phyloP scores from a whole-genome alignment of 2,113 vertebrate genomes.

The Morone saxatilis region DNA sequence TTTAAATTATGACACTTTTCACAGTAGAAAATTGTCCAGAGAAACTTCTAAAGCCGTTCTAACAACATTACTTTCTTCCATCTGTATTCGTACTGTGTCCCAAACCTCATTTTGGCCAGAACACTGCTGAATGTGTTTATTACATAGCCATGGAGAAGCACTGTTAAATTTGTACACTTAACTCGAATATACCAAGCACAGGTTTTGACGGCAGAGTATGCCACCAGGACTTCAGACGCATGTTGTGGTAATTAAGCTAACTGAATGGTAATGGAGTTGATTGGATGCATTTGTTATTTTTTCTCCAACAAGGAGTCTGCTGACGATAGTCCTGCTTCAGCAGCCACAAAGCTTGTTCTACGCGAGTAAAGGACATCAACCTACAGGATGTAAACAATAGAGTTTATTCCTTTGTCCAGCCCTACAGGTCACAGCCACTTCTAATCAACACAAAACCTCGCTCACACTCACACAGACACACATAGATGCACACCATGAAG shows the following conservation, averaged over 20 bases:
- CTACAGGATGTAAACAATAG: slow-evolving; percentile 13
- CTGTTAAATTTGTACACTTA: background rate
- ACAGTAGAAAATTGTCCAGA: background rate
- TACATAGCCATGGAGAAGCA: background rate
- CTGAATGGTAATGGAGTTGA: background rate
- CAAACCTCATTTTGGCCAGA: background rate
- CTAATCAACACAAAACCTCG: slow-evolving; percentile 22
- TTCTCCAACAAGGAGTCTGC: background rate
- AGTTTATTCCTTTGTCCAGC: background rate
- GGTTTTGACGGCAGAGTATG: background rate
- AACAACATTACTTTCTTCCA: background rate
- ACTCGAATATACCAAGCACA: background rate
- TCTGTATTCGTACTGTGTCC: background rate
- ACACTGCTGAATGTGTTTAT: background rate
- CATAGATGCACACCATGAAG: background rate
- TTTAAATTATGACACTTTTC: background rate
- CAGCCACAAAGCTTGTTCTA: background rate
- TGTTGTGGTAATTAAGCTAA: background rate
- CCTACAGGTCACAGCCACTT: slow-evolving; percentile 3
- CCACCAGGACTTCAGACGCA: slow-evolving; percentile 3
- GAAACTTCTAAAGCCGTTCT: background rate
- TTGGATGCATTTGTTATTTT: background rate
- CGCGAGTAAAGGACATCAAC: background rate
- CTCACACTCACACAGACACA: background rate
- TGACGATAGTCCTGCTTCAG: background rate